phyloP scores from a whole-genome alignment of 2,888 invertebrate species.

The Ochlodes sylvanus region DNA sequence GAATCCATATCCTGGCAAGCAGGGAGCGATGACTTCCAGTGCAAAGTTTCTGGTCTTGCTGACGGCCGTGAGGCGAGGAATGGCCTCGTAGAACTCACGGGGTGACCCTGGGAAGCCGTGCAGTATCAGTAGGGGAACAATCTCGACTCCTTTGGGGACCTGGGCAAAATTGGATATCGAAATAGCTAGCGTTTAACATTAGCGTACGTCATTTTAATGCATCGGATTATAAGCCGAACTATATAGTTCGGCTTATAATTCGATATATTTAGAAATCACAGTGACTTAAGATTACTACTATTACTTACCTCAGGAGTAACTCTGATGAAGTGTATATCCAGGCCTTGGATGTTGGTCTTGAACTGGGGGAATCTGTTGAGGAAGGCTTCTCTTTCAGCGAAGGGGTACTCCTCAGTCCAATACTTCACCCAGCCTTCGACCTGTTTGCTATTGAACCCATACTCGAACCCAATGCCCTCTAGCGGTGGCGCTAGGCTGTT shows the following conservation, averaged over 20 bases:
- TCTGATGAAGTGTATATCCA: slow-evolving; percentile 91
- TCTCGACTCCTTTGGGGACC: slow-evolving; percentile 62
- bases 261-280: too few relatives aligned
- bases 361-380: slow-evolving; percentile 91
- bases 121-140: slow-evolving; percentile 88
- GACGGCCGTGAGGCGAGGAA: slow-evolving; percentile 86
- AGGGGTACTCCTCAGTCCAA: slow-evolving; percentile 91
- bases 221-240: too few relatives aligned
- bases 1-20: slow-evolving; percentile 81
- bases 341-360: slow-evolving; percentile 89
- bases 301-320: slow-evolving; percentile 83
- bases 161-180: slow-evolving; percentile 41
- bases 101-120: slow-evolving; percentile 95
- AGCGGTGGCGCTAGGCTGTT: slow-evolving; percentile 80
- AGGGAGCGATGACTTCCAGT: slow-evolving; percentile 86
- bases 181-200: slow-evolving; percentile 2
- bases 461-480: slow-evolving; percentile 90
- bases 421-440: slow-evolving; percentile 87
- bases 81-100: slow-evolving; percentile 90
- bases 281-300: background rate
- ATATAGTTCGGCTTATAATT: too few relatives aligned
- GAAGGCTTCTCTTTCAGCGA: slow-evolving; percentile 85
- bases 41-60: slow-evolving; percentile 82
- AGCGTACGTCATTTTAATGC: too few relatives aligned
- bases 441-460: slow-evolving; percentile 91